These are phyloP conservation scores for Brachyrhaphis roseni DNA, from an alignment of 2,797 vertebrate genomes.

Conservation along the genomic window DNA sequence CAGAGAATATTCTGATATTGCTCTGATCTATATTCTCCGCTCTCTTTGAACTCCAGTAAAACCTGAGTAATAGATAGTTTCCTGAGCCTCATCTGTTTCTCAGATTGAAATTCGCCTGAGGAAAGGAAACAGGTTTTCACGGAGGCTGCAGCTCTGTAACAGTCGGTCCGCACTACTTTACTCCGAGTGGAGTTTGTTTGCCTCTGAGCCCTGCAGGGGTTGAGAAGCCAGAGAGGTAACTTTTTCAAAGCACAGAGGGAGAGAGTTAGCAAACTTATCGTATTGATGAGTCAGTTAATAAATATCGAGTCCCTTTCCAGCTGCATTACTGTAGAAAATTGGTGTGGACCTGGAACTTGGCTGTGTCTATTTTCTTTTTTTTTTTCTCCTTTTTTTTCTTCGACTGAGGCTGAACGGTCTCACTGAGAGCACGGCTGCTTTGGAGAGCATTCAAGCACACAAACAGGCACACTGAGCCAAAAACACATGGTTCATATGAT, in stretches of 20 bases:
- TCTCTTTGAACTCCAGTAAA: conserved; percentile 38
- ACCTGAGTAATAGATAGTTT: conserved; percentile 63
- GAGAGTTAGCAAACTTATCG: conserved; percentile 46
- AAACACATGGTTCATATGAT: not conserved
- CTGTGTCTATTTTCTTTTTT: conserved; percentile 37
- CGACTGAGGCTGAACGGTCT: conserved; percentile 27
- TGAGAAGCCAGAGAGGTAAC: conserved; percentile 59
- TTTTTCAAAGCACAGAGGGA: conserved; percentile 28
- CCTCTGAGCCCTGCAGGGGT: conserved; percentile 61
- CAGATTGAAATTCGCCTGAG: conserved; percentile 54
- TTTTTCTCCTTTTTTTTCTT: not conserved
- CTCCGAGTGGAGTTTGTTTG: conserved; percentile 67
- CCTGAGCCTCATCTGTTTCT: conserved; percentile 61
- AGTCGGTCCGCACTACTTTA: conserved; percentile 61
- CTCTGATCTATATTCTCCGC: conserved; percentile 32
- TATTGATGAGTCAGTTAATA: conserved; percentile 67
- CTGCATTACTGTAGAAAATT: conserved; percentile 40
- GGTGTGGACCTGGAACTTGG: conserved; percentile 32
- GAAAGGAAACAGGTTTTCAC: conserved; percentile 71
- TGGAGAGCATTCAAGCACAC: not conserved
- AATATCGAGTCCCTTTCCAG: conserved; percentile 60
- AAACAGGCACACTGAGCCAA: conserved; percentile 13
- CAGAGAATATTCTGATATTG: conserved; percentile 24
- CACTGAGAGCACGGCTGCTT: conserved; percentile 30
- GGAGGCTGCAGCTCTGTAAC: conserved; percentile 46